Conservation (phyloP, 2,888 invertebrate genomes). For the Rhopalosiphum nymphaeae region DNA sequence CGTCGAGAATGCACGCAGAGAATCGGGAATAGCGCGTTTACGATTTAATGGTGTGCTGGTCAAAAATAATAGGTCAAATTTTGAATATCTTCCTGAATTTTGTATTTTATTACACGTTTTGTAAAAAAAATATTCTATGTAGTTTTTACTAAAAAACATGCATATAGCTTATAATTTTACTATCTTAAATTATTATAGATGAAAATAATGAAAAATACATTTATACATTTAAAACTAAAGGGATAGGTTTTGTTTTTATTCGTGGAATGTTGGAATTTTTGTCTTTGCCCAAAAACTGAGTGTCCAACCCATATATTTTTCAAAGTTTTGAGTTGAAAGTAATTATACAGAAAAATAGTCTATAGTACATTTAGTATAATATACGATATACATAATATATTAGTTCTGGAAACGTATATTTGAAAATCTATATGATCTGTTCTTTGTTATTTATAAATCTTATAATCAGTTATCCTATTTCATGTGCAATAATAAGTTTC, state of each 20-base stretch:
- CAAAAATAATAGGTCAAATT: not conserved
- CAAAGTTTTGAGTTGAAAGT: not conserved
- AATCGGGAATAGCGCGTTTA: not conserved
- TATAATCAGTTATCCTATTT: not conserved
- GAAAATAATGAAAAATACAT: not conserved
- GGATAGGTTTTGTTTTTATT: not conserved
- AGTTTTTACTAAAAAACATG: not conserved
- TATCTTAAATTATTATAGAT: not conserved
- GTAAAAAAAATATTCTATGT: not conserved
- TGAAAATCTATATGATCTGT: not conserved
- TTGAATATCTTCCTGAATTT: not conserved
- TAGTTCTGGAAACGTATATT: not conserved
- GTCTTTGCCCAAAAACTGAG: not conserved
- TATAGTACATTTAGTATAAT: not conserved
- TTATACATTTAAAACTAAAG: not conserved
- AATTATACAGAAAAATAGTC: not conserved
- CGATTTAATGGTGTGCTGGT: not conserved
- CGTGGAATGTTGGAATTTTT: not conserved
- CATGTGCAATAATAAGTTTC: not conserved
- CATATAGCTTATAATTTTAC: not conserved
- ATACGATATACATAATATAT: not conserved
- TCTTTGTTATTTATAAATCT: not conserved
- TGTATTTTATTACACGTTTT: not conserved
- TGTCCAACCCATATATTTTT: not conserved
- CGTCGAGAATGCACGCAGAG: not conserved